Conservation (phyloP, 2,113 vertebrate species). For the Megalops atlanticus region DNA sequence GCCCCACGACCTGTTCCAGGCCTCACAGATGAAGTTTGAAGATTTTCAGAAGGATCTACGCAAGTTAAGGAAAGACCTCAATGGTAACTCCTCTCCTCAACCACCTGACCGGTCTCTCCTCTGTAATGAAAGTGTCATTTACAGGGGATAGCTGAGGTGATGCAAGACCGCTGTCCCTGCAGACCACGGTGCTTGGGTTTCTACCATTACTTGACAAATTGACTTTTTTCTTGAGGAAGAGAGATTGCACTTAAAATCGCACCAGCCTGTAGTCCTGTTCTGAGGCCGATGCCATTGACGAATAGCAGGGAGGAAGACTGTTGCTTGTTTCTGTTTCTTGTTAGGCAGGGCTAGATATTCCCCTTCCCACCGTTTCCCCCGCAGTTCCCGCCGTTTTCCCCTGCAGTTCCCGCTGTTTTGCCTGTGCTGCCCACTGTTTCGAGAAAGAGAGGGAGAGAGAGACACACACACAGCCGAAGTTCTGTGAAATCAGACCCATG, state of each 20-base stretch:
- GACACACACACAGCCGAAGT: background rate
- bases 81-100: slow-evolving; percentile 66
- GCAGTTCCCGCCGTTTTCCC: too few relatives aligned
- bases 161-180: background rate
- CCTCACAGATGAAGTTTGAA: slow-evolving; percentile 95
- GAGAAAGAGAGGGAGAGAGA: background rate
- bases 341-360: slow-evolving; percentile 16
- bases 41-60: slow-evolving; percentile 95
- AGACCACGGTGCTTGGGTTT: background rate
- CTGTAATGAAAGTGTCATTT: background rate
- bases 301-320: slow-evolving; percentile 1
- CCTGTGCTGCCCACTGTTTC: too few relatives aligned
- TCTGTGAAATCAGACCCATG: slow-evolving; percentile 1
- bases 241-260: slow-evolving; percentile 1
- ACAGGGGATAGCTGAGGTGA: background rate
- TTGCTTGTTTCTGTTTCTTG: slow-evolving; percentile 3
- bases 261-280: background rate
- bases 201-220: slow-evolving; percentile 1
- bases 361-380: too few relatives aligned
- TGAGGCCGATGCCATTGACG: slow-evolving; percentile 22
- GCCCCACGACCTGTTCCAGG: slow-evolving; percentile 94
- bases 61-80: slow-evolving; percentile 90
- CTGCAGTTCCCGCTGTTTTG: too few relatives aligned
- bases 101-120: slow-evolving; percentile 13
- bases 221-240: background rate